Evolutionary conservation across 2,797 vertebrate genomes (phyloP), one percentile per base, ranked within the genome.

Genomic region (Fistularia tabacaria): DNA sequence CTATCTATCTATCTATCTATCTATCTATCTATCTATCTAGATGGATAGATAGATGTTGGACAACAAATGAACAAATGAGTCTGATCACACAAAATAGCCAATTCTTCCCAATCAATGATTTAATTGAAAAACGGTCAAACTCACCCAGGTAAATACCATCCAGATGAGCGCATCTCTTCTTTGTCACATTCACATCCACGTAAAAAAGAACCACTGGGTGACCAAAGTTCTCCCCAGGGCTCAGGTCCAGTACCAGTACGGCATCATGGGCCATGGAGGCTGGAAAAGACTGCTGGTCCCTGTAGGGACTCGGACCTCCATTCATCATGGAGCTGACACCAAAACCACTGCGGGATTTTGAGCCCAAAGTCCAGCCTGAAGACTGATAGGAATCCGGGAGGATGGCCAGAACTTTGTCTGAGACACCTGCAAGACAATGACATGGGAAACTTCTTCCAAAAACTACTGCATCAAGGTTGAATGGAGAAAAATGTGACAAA

Each of bases 111-210:
- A 25, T 25, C 25, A 25, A 25, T 25, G 5, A 25, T 25, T 25
- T 3, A 25, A 25, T 2, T 25, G 25, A 25, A 25, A 25, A 9
- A 25, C 9, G 7, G 12, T 14, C 1, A 39, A 3, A 60, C 81
- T 92, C 67, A 93, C 92, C 92, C 49, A 92, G 62, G 68, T 90
- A 92, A 66, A 92, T 76, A 0, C 91, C 90, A 14, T 91, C 90
- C 53, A 89, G 80, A 44, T 91, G 86, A 13, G 86, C 77, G 64
- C 92, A 93, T 38, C 84, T 88, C 62, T 91, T 92, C 75, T 92
- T 92, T 0, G 91, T 90, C 50, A 91, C 79, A 15, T 90, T 91
- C 59, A 90, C 69, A 44, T 93, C 91, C 49, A 92, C 76, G 7
- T 92, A 92, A 76, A 92, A 92, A 12, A 93, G 87, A 6, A 90